Percentiles rank a stretch among this genome's conserved stretches.
Conservation (phyloP, 2,888 invertebrate genomes). For the Plagodis pulveraria region DNA sequence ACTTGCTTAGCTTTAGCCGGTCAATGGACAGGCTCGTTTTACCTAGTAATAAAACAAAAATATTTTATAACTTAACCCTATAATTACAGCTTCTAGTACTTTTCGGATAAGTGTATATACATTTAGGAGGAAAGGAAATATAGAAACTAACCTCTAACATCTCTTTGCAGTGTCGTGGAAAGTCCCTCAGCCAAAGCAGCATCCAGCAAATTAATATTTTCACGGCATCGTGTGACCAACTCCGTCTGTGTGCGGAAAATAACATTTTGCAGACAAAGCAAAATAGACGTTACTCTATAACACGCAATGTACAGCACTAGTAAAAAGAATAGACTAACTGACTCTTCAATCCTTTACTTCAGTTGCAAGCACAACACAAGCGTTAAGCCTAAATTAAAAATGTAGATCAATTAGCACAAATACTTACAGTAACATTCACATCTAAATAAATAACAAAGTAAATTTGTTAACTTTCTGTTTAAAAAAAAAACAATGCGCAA, state of each 20-base stretch:
- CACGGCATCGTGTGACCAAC: conserved; percentile 93
- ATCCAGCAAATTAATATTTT: conserved; percentile 93
- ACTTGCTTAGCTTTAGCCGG: too few species aligned
- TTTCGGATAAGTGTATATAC: too few species aligned
- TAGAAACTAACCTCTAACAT: conserved; percentile 84
- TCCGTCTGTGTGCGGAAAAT: conserved; percentile 88
- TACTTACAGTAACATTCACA: conserved; percentile 14
- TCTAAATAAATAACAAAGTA: not conserved
- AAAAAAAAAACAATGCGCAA: conserved; percentile 45
- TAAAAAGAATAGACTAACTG: conserved; percentile 43
- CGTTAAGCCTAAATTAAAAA: conserved; percentile 14
- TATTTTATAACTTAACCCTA: too few species aligned
- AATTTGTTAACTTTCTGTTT: not conserved
- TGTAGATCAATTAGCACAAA: conserved; percentile 10
- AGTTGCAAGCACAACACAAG: conserved; percentile 36
- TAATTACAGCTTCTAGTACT: too few species aligned
- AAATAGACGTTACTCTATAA: conserved; percentile 1
- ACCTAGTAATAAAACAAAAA: too few species aligned
- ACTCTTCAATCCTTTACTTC: conserved; percentile 44
- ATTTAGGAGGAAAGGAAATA: too few species aligned
- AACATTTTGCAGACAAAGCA: conserved; percentile 16
- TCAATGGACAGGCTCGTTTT: too few species aligned
- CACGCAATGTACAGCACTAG: not conserved
- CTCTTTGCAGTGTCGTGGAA: conserved; percentile 82
- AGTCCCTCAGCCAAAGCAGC: conserved; percentile 86